A percentile compares a stretch with the other conserved stretches of the same genome.
These are phyloP conservation scores for Microcebus tavaratra DNA, from an alignment of 2,113 vertebrate species.

Conservation along the genomic window DNA sequence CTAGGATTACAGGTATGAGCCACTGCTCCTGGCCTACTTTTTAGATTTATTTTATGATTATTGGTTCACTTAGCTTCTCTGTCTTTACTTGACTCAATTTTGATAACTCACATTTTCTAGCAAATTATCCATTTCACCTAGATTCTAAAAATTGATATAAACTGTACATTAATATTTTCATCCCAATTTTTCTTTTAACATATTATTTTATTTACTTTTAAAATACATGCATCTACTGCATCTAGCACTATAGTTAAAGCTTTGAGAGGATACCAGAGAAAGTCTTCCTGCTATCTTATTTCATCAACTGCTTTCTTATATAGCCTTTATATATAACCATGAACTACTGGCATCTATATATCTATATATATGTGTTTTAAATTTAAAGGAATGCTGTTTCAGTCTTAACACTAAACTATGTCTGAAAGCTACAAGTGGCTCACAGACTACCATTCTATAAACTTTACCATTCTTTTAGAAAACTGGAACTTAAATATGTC, in stretches of 20 bases:
- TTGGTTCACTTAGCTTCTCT: not conserved
- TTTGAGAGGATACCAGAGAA: not conserved
- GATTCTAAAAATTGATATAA: conserved; percentile 17
- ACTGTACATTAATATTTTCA: not conserved
- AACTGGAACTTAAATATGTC: conserved; percentile 19
- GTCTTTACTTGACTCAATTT: not conserved
- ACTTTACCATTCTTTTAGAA: not conserved
- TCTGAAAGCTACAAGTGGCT: not conserved
- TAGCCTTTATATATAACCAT: not conserved
- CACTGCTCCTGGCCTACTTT: too few relatives aligned
- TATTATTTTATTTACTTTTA: not conserved
- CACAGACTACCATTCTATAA: not conserved
- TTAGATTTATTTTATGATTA: conserved; percentile 16
- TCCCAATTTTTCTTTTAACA: not conserved
- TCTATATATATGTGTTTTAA: not conserved
- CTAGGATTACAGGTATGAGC: too few relatives aligned
- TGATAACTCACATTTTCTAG: not conserved
- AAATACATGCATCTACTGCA: not conserved
- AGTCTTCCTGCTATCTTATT: not conserved
- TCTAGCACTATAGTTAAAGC: not conserved
- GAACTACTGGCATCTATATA: not conserved
- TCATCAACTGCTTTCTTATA: not conserved
- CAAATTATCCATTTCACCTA: conserved; percentile 9
- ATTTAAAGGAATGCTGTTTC: not conserved
- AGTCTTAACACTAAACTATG: not conserved